Percentiles rank a stretch among this genome's conserved stretches.
Evolutionary conservation across 2,113 vertebrate species (phyloP).

Genomic region (Piaya cayana): DNA sequence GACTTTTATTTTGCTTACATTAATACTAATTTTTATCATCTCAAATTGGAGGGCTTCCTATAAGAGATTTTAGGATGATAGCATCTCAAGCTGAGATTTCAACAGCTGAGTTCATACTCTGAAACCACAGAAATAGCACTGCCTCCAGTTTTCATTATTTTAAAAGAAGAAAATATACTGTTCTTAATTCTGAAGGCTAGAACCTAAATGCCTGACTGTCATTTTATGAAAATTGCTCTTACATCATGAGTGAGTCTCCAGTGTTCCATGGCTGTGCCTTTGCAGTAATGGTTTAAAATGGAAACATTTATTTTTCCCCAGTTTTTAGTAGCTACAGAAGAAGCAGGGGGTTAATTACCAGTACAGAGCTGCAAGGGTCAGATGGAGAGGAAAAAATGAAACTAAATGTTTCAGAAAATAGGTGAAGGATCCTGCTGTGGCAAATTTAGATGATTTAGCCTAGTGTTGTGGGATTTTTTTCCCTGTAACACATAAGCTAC

Average conservation of each 20-base stretch:
- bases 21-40: background rate
- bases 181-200: conserved; percentile 19
- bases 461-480: background rate
- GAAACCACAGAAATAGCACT: background rate
- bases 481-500: background rate
- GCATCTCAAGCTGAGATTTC: conserved; percentile 3
- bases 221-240: conserved; percentile 49
- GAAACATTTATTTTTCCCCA: conserved; percentile 44
- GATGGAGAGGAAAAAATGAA: conserved; percentile 33
- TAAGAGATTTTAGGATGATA: background rate
- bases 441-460: conserved; percentile 56
- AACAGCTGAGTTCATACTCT: background rate
- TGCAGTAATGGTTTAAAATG: conserved; percentile 56
- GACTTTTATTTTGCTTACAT: background rate
- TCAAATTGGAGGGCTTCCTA: background rate
- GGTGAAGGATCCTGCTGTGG: conserved; percentile 17
- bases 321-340: conserved; percentile 35
- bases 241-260: conserved; percentile 5
- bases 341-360: conserved; percentile 45
- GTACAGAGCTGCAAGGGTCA: conserved; percentile 35
- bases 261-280: conserved; percentile 7
- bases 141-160: background rate
- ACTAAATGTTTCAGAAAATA: conserved; percentile 52
- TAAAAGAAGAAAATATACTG: background rate
- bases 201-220: conserved; percentile 5